A percentile compares a stretch with the other conserved stretches of the same genome.
phyloP scores from a whole-genome alignment of 2,888 invertebrate genomes.

The Thera britannica region DNA sequence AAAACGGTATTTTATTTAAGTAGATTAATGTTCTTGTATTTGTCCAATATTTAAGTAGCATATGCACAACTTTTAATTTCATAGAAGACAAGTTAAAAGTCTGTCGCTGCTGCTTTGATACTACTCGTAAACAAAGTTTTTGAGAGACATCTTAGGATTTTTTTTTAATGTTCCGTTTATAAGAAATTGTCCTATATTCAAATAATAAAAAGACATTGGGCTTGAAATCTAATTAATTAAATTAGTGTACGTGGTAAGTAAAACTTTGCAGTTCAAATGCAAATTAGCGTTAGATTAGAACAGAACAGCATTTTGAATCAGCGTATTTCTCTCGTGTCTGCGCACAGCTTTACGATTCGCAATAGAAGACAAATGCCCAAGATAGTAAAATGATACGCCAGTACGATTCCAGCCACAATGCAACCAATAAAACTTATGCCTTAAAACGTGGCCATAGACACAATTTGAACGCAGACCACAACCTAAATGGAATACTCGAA shows the following conservation, averaged over 20 bases:
- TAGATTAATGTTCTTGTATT: constrained; percentile 2
- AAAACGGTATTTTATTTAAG: constrained; percentile 7
- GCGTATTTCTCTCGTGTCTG: constrained; percentile 33
- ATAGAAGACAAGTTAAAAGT: too few species aligned
- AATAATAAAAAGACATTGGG: not conserved
- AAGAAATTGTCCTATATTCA: not conserved
- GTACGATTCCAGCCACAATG: constrained; percentile 65
- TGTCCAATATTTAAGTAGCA: not conserved
- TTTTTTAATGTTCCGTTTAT: not conserved
- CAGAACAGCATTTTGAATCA: constrained; percentile 6
- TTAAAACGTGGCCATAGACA: constrained; percentile 38
- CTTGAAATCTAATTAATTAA: not conserved
- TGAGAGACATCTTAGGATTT: too few species aligned
- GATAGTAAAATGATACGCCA: constrained; percentile 65
- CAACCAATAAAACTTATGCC: constrained; percentile 55
- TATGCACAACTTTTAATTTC: not conserved
- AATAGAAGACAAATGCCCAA: constrained; percentile 68
- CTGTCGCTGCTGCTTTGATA: too few species aligned
- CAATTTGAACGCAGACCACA: constrained; percentile 27
- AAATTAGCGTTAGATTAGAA: not conserved
- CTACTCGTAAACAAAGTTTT: too few species aligned
- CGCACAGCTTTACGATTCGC: constrained; percentile 52
- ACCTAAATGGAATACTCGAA: constrained; percentile 7
- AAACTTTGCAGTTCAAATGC: too few species aligned
- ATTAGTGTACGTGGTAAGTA: too few species aligned